Conservation (phyloP, 2,797 vertebrate species). For the Carduelis carduelis region DNA sequence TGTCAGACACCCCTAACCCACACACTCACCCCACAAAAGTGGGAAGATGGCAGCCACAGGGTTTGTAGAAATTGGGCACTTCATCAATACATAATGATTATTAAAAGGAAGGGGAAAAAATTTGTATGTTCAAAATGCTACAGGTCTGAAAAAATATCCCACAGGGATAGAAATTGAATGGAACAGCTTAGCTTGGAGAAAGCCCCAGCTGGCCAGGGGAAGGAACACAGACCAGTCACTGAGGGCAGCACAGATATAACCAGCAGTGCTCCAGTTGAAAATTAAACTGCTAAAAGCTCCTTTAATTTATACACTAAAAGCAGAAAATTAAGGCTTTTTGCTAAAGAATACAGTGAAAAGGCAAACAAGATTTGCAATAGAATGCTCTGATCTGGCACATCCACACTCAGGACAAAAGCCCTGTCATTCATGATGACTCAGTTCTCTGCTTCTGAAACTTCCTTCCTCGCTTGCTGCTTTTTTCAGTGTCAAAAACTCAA, state of each 20-base stretch:
- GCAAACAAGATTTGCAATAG: not conserved
- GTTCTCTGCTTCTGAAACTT: not conserved
- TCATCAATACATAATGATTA: accelerated
- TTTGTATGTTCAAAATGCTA: accelerated
- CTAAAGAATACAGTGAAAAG: not conserved
- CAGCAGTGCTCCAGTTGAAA: not conserved
- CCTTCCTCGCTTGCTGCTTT: not conserved
- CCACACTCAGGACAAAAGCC: not conserved
- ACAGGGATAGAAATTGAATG: not conserved
- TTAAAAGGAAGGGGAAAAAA: not conserved
- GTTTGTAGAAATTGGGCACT: not conserved
- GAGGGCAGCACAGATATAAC: not conserved
- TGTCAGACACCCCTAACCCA: not conserved
- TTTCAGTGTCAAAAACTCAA: not conserved
- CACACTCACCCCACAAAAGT: not conserved
- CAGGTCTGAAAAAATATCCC: not conserved
- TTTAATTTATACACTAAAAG: not conserved
- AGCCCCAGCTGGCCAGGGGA: not conserved
- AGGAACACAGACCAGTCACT: not conserved
- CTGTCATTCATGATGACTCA: not conserved
- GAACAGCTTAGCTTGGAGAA: not conserved
- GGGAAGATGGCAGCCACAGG: not conserved
- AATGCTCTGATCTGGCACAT: not conserved
- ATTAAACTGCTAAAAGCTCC: not conserved
- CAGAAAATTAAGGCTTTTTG: not conserved